Evolutionary conservation across 2,797 vertebrate species (phyloP), one percentile per base, ranked within the genome.

Genomic region (Clamator glandarius): DNA sequence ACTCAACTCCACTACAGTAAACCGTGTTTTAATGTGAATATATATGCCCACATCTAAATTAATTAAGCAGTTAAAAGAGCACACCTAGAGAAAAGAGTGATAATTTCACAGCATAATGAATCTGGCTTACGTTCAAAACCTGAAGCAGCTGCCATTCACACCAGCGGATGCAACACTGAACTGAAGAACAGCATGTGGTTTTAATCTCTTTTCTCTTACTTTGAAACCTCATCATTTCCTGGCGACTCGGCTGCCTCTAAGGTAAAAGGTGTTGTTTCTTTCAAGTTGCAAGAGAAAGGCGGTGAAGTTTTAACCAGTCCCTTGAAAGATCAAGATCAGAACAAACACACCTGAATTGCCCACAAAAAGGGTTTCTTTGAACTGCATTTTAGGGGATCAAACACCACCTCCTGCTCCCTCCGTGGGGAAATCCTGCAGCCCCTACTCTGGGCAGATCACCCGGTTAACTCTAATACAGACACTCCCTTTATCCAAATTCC

Each of bases 61-160:
- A 97, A 97, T 96, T 94, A 96, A 91, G 90, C 93, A 69, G 92
- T 95, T 92, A 95, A 83, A 95, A 91, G 93, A 91, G 73, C 86
- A 95, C 84, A 93, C 93, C 93, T 84, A 95, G 94, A 92, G 94
- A 96, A 97, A 96, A 12, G 82, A 73, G 95, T 17, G 95, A 89
- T 96, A 92, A 97, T 96, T 96, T 93, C 93, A 72, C 84, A 67
- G 90, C 70, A 52, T 94, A 92, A 96, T 91, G 84, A 89, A 96
- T 7, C 92, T 96, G 96, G 96, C 94, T 92, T 20, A 12, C 51
- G 8, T 35, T 95, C 93, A 96, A 93, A 75, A 68, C 69, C 54
- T 5, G 54, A 70, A 93, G 93, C 93, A 93, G 96, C 93, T 90
- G 84, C 90, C 92, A 97, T 41, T 97, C 89, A 92, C 94, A 79